Base-by-base conservation (phyloP, 2,797 vertebrate species). In the Forpus xanthops region DNA sequence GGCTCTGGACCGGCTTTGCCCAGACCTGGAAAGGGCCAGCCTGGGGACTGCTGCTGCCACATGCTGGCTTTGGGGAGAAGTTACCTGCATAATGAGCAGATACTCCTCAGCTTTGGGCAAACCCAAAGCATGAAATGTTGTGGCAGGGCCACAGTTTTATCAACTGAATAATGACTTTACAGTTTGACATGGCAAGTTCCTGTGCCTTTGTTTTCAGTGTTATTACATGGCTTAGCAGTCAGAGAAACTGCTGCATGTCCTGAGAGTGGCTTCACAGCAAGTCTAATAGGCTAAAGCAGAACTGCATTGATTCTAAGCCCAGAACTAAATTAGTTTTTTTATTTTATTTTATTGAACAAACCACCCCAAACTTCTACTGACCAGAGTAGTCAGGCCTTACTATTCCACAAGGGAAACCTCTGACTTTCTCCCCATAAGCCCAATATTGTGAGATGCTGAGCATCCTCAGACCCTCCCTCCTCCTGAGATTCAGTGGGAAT, bases 151-250 rank as follows among this genome's bases (percentile, higher is more conserved):
- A 17, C n/a, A 3, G 55, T 28, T 89, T 85, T 70, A 55, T 53
- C 25, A 31, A 16, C 65, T 78, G 84, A 94, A 78, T 85, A 53
- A 93, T 2, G 25, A 91, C 49, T 19, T 94, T 70, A 61, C 56
- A 73, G 62, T 12, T 68, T 53, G 79, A 89, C 86, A 70, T 6
- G 21, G 39, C 24, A 16, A 81, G 56, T 66, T 35, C 70, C 65
- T 45, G 41, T 56, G 94, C 39, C 93, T 90, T 62, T 96, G 37
- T 58, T 95, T 93, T 55, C 77, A 20, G 84, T 28, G 85, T 93
- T 91, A 89, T 61, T 95, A 88, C 90, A 91, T 15, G 95, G 94
- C 85, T 94, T 82, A 95, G 85, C 83, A 83, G 67, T 64, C 93
- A 94, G 85, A 80, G 91, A 94, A 93, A 53, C 56, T 68, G 76